Base-by-base conservation (phyloP, 37 sponge, comb jelly and placozoan genomes). In the Agelas oroides region DNA sequence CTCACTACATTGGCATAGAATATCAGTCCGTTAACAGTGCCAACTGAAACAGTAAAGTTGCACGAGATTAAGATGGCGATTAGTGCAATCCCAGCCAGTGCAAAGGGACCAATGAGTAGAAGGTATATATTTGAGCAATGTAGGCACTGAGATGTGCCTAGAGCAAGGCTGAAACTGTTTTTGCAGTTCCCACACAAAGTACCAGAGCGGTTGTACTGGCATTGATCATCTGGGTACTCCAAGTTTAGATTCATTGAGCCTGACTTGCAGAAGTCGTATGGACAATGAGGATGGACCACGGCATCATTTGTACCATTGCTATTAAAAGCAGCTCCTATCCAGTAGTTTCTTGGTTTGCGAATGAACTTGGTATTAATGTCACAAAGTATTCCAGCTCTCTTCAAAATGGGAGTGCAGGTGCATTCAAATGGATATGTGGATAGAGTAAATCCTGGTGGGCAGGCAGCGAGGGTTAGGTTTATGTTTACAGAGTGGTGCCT, bases 1-100 rank as follows among this genome's bases (percentile, higher is more conserved):
- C 53, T 38, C 53, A 73, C 56, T 11, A 73, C 40, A 53, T 73
- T 73, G 53, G 55, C 75, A 53, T 52, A 73, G 8, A 73, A 25
- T 5, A 73, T 53, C n/a, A 73, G 75, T 23, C 75, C 75, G 40
- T 73, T 73, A 24, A 73, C 25, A 2, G 75, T 28, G 28, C 75
- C 75, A 53, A 73, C 46, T 46, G 75, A 73, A n/a, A 73, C 75
- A 38, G 75, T 73, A 21, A 36, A 28, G 53, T 73, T 73, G 75
- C 37, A 41, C n/a, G 52, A 28, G 1, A 41, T 46, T 40, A 73
- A 23, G 6, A 73, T n/a, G 12, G 8, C 56, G 25, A 73, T 28
- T 40, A 73, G 53, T 23, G 39, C 75, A 12, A 52, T 16, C 11
- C 75, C 75, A 17, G 52, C 52, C 56, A 73, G 30, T 53, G 52